A percentile compares a stretch with the other conserved stretches of the same genome.
Conservation (phyloP, 1,140 invertebrate genomes). For the Trichoplusia ni region DNA sequence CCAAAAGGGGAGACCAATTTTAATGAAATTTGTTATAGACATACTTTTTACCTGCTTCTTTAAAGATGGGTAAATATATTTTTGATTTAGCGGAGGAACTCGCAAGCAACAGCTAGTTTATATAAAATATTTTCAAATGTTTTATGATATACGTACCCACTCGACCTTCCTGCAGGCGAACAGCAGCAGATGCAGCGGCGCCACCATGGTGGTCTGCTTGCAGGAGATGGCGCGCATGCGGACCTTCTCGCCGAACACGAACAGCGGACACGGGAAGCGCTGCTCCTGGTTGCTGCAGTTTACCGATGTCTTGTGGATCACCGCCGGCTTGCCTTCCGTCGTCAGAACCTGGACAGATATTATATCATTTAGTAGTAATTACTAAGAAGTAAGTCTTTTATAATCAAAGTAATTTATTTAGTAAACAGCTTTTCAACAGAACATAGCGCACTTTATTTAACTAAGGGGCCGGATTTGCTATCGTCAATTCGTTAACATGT, state of each 20-base stretch:
- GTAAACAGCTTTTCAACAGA: no score
- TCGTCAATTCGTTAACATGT: no score
- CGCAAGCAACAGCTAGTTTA: neutral
- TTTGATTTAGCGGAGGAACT: neutral
- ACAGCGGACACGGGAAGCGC: slow-evolving; percentile 96
- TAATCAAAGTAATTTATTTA: no score
- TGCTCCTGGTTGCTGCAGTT: slow-evolving; percentile 94
- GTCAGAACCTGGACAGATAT: slow-evolving; percentile 88
- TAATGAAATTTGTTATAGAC: no score
- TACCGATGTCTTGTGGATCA: slow-evolving; percentile 98
- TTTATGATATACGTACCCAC: slow-evolving; percentile 75
- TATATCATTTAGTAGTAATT: neutral
- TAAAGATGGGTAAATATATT: neutral
- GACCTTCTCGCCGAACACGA: slow-evolving; percentile 99
- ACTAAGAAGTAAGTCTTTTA: neutral
- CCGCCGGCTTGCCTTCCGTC: slow-evolving; percentile 95
- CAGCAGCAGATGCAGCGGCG: slow-evolving; percentile 95
- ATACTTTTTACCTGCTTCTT: no score
- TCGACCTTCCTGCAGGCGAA: slow-evolving; percentile 96
- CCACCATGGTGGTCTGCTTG: slow-evolving; percentile 98
- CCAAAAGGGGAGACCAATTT: no score
- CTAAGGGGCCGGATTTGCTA: no score
- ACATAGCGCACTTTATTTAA: no score
- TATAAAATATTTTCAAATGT: neutral
- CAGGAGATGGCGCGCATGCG: slow-evolving; percentile 97